These are phyloP conservation scores for Drosophila hydei DNA, from an alignment of 1,140 invertebrate genomes.

Conservation along the genomic window DNA sequence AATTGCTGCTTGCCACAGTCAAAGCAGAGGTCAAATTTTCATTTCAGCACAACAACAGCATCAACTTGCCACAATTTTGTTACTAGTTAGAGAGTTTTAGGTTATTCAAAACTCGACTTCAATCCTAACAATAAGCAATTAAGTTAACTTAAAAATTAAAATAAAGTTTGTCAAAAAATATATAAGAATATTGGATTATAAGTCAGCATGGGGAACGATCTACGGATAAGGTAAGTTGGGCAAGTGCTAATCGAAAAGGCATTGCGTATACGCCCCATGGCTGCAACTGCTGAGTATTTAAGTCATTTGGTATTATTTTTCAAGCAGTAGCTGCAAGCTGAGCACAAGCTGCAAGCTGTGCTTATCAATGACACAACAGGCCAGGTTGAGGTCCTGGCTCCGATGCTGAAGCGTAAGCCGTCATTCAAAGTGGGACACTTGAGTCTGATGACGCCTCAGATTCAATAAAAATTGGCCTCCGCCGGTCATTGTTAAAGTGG, in stretches of 20 bases:
- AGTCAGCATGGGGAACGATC: no score
- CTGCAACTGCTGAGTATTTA: neutral
- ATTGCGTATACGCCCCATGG: constrained; percentile 8
- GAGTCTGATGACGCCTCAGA: constrained; percentile 25
- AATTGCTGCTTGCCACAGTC: constrained; percentile 54
- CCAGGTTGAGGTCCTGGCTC: neutral
- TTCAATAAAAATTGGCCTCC: constrained; percentile 76
- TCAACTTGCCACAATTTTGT: constrained; percentile 25
- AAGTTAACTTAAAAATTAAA: no score
- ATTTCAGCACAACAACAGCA: constrained; percentile 45
- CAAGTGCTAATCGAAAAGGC: no score
- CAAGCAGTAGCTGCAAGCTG: neutral
- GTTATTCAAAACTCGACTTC: neutral
- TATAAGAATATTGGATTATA: no score
- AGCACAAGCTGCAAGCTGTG: neutral
- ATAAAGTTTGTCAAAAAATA: no score
- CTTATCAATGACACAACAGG: constrained; percentile 18
- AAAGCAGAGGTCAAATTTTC: constrained; percentile 64
- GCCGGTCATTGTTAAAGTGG: constrained; percentile 61
- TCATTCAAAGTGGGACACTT: constrained; percentile 12
- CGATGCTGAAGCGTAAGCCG: constrained; percentile 16
- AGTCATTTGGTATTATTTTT: neutral
- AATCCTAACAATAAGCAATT: no score
- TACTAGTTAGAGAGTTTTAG: neutral
- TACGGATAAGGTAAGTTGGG: no score